Conservation (phyloP, 1,140 invertebrate species). For the Temnothorax curvispinosus region DNA sequence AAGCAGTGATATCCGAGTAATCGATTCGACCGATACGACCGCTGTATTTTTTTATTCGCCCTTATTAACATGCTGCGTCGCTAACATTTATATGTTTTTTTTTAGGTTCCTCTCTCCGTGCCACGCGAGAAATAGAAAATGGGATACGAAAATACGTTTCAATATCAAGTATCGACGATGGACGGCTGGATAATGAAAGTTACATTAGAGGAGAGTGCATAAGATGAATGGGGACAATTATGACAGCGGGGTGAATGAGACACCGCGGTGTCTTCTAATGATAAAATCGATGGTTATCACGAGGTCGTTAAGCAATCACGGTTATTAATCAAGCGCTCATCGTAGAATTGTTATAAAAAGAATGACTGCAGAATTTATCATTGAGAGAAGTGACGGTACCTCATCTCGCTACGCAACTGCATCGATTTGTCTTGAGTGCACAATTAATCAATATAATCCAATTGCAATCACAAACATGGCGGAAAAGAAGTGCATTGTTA, state of each 20-base stretch:
- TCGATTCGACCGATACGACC: constrained; percentile 9
- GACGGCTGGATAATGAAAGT: constrained; percentile 22
- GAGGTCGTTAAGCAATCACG: constrained; percentile 50
- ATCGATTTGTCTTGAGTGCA: neutral
- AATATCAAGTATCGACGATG: neutral
- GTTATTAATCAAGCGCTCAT: constrained; percentile 45
- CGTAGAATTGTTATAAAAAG: constrained; percentile 42
- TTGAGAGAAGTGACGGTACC: constrained; percentile 10
- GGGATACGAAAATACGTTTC: neutral
- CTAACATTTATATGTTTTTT: neutral
- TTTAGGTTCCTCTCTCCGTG: neutral
- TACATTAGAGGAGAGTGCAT: constrained; percentile 21
- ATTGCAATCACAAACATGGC: constrained; percentile 20
- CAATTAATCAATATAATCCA: constrained; percentile 29
- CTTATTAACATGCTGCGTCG: constrained; percentile 4
- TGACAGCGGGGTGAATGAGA: constrained; percentile 26
- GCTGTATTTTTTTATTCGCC: neutral
- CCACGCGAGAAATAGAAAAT: neutral
- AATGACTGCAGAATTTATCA: constrained; percentile 34
- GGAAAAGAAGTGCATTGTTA: neutral
- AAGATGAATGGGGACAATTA: constrained; percentile 44
- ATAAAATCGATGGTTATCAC: constrained; percentile 54
- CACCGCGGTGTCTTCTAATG: constrained; percentile 38
- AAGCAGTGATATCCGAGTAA: constrained; percentile 26
- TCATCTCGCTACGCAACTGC: neutral